These are phyloP conservation scores for Drosophila bunnanda DNA, from an alignment of 2,888 invertebrate genomes.

Conservation along the genomic window DNA sequence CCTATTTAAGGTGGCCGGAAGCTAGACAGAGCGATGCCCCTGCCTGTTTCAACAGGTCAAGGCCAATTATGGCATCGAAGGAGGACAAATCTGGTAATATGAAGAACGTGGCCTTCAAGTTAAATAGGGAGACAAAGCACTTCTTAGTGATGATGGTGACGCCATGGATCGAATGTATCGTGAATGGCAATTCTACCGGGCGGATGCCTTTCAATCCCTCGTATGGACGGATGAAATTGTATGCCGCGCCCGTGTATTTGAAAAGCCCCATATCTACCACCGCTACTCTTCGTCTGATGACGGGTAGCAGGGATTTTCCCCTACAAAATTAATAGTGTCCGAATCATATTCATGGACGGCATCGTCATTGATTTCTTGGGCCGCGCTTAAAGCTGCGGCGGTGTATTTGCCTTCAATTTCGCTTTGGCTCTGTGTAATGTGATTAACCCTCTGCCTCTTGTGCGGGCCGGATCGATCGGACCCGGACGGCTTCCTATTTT, in stretches of 20 bases:
- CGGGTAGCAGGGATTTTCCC: slow-evolving; percentile 11
- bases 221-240: slow-evolving; percentile 11
- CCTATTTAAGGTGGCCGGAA: too few relatives aligned
- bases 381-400: not conserved
- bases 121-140: too few relatives aligned
- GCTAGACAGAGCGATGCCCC: too few relatives aligned
- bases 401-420: too few relatives aligned
- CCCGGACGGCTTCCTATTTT: not conserved
- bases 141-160: too few relatives aligned
- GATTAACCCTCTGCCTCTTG: not conserved
- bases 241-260: slow-evolving; percentile 13
- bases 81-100: too few relatives aligned
- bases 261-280: slow-evolving; percentile 11
- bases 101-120: too few relatives aligned
- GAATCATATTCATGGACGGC: not conserved
- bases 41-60: too few relatives aligned
- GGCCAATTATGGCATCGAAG: too few relatives aligned
- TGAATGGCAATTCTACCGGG: too few relatives aligned
- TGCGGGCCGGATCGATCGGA: not conserved
- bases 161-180: too few relatives aligned
- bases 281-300: slow-evolving; percentile 19
- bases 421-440: not conserved
- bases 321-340: slow-evolving; percentile 2
- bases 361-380: not conserved
- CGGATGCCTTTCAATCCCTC: too few relatives aligned